phyloP scores from a whole-genome alignment of 2,888 invertebrate species.

The Agonopterix alstromeriana region DNA sequence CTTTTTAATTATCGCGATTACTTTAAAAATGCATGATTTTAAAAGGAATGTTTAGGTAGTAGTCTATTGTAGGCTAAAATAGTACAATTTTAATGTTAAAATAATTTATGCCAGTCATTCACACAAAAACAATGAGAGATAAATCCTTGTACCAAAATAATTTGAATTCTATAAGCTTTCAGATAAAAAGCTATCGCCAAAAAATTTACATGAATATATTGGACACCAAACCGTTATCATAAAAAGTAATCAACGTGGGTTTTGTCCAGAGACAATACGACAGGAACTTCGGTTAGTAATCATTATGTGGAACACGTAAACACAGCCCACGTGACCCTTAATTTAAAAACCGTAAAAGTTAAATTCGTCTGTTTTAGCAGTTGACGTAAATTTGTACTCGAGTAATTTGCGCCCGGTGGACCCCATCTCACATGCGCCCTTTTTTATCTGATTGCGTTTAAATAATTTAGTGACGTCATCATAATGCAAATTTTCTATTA shows the following conservation, averaged over 20 bases:
- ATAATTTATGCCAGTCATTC: too few species aligned
- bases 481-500: not conserved
- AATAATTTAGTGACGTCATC: constrained; percentile 10
- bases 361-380: not conserved
- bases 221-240: constrained; percentile 34
- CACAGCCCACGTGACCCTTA: not conserved
- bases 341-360: not conserved
- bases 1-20: too few species aligned
- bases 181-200: constrained; percentile 14
- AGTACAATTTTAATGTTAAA: too few species aligned
- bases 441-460: constrained; percentile 3
- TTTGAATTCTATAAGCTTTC: constrained; percentile 12
- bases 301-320: constrained; percentile 15
- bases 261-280: constrained; percentile 57
- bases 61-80: too few species aligned
- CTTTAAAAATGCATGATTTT: too few species aligned
- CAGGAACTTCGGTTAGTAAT: constrained; percentile 58
- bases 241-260: constrained; percentile 32
- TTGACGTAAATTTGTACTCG: constrained; percentile 1
- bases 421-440: constrained; percentile 12
- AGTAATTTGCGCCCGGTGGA: constrained; percentile 24
- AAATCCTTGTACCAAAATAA: constrained; percentile 8
- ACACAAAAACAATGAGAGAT: not conserved
- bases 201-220: constrained; percentile 19
- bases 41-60: too few species aligned